phyloP scores from a whole-genome alignment of 2,797 vertebrate species.

The Enteromius fasciolatus region DNA sequence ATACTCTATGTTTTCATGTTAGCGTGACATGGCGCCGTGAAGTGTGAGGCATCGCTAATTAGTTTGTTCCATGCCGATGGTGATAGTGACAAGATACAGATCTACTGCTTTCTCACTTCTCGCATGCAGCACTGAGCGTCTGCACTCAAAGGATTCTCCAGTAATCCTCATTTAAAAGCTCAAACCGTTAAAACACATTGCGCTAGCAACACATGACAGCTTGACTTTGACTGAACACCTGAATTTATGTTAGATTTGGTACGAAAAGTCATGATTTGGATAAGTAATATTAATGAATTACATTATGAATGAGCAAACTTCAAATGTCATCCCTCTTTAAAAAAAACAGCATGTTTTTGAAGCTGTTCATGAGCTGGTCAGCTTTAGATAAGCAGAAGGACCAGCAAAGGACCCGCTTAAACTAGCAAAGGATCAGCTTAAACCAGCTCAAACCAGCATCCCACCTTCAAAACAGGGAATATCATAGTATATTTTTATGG shows the following conservation, averaged over 20 bases:
- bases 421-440: too few relatives aligned
- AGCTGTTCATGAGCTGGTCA: too few relatives aligned
- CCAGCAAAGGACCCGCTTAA: too few relatives aligned
- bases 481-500: not conserved
- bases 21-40: slow-evolving; percentile 3
- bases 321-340: not conserved
- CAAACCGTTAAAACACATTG: slow-evolving; percentile 15
- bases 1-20: slow-evolving; percentile 22
- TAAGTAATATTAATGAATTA: not conserved
- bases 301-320: not conserved
- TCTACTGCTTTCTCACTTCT: slow-evolving; percentile 1
- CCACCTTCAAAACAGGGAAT: too few relatives aligned
- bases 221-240: not conserved
- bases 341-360: too few relatives aligned
- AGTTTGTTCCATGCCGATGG: slow-evolving; percentile 15
- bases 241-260: not conserved
- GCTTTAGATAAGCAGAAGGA: too few relatives aligned
- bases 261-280: not conserved
- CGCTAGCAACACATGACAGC: not conserved
- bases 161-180: slow-evolving; percentile 32
- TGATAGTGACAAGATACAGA: slow-evolving; percentile 33
- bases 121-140: slow-evolving; percentile 4
- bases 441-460: too few relatives aligned
- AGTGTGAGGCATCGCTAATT: slow-evolving; percentile 28
- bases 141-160: slow-evolving; percentile 15